Evolutionary conservation across 2,113 vertebrate genomes (phyloP).

Genomic region (Myiopsitta monachus): DNA sequence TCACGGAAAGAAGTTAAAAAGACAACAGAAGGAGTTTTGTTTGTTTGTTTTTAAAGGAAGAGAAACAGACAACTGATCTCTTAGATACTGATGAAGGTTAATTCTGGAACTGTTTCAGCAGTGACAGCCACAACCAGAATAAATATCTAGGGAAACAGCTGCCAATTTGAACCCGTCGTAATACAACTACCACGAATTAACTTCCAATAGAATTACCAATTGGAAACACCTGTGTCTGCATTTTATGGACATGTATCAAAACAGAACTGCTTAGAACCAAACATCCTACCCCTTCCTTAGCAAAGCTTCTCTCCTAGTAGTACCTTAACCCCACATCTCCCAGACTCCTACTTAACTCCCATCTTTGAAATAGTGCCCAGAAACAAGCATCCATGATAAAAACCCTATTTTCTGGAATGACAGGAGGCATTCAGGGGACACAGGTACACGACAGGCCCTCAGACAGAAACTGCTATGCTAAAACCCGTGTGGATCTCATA

Average conservation of each 20-base stretch:
- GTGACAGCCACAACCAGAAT: background rate
- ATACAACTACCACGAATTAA: background rate
- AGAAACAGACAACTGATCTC: background rate
- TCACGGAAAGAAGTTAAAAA: background rate
- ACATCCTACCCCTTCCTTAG: background rate
- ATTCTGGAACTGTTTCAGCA: background rate
- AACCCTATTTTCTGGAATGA: background rate
- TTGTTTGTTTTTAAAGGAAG: background rate
- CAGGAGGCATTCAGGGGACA: background rate
- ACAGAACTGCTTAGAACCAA: background rate
- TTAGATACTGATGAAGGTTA: background rate
- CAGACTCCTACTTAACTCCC: background rate
- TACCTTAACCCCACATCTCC: background rate
- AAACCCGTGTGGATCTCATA: background rate
- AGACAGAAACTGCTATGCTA: background rate
- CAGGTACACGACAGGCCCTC: accelerated
- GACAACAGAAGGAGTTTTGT: background rate
- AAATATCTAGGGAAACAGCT: background rate
- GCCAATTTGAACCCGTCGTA: background rate
- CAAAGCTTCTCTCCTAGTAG: background rate
- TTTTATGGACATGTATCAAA: background rate
- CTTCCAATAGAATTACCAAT: background rate
- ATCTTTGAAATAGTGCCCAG: background rate
- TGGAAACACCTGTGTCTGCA: background rate
- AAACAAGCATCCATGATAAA: background rate